Evolutionary conservation across 2,797 vertebrate species (phyloP).

Genomic region (Acipenser ruthenus): DNA sequence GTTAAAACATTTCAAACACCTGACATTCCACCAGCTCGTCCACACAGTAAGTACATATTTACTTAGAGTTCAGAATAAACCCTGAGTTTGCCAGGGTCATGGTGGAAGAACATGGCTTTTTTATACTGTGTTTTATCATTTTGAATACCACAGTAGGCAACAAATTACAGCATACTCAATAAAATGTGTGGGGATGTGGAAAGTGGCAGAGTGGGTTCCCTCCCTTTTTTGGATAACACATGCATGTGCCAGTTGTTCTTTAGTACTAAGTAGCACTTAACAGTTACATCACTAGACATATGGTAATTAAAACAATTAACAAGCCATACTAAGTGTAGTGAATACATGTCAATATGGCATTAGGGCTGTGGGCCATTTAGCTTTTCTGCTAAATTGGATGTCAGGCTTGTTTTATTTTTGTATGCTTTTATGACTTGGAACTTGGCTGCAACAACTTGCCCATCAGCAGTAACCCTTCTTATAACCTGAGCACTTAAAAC

Average conservation of each 20-base stretch:
- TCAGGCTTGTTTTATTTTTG: not conserved
- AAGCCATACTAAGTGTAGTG: not conserved
- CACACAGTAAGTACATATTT: conserved; percentile 65
- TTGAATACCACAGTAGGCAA: not conserved
- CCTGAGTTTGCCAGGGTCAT: no score
- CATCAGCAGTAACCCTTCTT: not conserved
- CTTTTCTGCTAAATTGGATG: not conserved
- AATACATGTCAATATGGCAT: not conserved
- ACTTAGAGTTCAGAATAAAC: not conserved
- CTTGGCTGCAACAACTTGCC: not conserved
- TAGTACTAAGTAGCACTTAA: not conserved
- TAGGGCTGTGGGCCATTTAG: not conserved
- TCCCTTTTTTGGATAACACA: not conserved
- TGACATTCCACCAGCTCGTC: conserved; percentile 48
- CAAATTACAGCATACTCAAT: not conserved
- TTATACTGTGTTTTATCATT: not conserved
- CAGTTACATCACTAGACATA: not conserved
- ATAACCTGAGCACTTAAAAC: not conserved
- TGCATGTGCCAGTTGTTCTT: not conserved
- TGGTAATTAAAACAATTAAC: not conserved
- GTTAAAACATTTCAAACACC: conserved; percentile 83
- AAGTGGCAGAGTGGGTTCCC: not conserved
- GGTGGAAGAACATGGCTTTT: not conserved
- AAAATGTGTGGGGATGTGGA: not conserved
- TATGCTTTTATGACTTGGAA: not conserved